Evolutionary conservation across 2,888 invertebrate genomes (phyloP).

Genomic region (Prostheceraeus crozeri): DNA sequence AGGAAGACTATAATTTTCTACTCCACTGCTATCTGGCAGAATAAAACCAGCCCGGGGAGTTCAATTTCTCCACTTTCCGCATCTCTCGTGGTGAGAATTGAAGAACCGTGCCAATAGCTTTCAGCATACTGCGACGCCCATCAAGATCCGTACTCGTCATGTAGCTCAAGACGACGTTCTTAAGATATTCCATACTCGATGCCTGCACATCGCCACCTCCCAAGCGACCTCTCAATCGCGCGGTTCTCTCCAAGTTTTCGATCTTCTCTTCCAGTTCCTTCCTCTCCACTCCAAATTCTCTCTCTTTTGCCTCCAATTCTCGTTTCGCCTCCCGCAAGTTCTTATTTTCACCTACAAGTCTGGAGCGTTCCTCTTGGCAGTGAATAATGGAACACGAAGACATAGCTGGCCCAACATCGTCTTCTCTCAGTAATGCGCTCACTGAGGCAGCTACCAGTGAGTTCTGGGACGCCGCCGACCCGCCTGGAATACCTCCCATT

Average conservation of each 20-base stretch:
- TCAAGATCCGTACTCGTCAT: slow-evolving; percentile 66
- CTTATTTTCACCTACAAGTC: slow-evolving; percentile 53
- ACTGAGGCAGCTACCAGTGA: too few relatives aligned
- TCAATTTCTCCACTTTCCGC: too few relatives aligned
- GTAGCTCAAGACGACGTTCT: slow-evolving; percentile 78
- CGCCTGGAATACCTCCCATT: too few relatives aligned
- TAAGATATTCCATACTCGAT: slow-evolving; percentile 77
- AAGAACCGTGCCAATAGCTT: slow-evolving; percentile 76
- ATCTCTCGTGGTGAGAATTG: slow-evolving; percentile 70
- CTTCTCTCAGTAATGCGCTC: too few relatives aligned
- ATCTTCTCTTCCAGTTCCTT: not conserved
- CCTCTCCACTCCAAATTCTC: slow-evolving; percentile 55
- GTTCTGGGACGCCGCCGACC: too few relatives aligned
- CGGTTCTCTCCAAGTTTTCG: slow-evolving; percentile 11
- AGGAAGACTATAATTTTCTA: too few relatives aligned
- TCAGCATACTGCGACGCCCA: slow-evolving; percentile 73
- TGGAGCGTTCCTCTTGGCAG: slow-evolving; percentile 65
- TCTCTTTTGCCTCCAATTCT: slow-evolving; percentile 59
- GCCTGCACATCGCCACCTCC: slow-evolving; percentile 77
- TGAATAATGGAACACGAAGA: too few relatives aligned
- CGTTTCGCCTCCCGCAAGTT: slow-evolving; percentile 58
- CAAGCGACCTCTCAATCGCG: too few relatives aligned
- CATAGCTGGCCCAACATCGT: too few relatives aligned
- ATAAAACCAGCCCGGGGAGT: too few relatives aligned
- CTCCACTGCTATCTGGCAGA: too few relatives aligned